These are phyloP conservation scores for Orestias chungarensis DNA, from an alignment of 2,797 vertebrate genomes.

Conservation along the genomic window DNA sequence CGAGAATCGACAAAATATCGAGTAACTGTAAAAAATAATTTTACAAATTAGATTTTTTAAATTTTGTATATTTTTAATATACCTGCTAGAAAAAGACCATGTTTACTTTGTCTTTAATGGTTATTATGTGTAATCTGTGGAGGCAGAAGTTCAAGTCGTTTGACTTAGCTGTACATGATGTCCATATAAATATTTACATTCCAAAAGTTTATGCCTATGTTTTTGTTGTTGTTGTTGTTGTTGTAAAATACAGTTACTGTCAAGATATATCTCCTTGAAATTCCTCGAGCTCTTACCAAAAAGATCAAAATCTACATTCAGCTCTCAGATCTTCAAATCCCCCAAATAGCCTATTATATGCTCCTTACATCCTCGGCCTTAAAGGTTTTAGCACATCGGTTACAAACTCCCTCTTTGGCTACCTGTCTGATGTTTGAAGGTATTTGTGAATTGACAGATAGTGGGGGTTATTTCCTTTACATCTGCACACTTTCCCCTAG, in stretches of 20 bases:
- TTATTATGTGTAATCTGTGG: not conserved
- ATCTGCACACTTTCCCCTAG: slow-evolving; percentile 38
- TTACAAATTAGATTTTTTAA: too few species aligned
- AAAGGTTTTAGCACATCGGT: slow-evolving; percentile 31
- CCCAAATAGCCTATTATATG: slow-evolving; percentile 6
- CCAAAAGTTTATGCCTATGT: too few species aligned
- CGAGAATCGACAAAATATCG: not conserved
- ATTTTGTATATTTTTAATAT: not conserved
- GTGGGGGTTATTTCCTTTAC: slow-evolving; percentile 28
- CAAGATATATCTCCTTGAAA: not conserved
- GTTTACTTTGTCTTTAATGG: not conserved
- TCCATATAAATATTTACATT: not conserved
- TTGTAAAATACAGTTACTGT: not conserved
- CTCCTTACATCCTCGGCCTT: slow-evolving; percentile 13
- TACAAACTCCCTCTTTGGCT: slow-evolving; percentile 42
- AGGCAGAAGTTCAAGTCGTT: not conserved
- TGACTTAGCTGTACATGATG: not conserved
- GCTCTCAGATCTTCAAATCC: slow-evolving; percentile 10
- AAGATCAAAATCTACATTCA: not conserved
- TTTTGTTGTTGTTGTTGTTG: too few species aligned
- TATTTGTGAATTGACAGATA: slow-evolving; percentile 46
- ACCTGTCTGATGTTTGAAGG: slow-evolving; percentile 37
- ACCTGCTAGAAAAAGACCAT: not conserved
- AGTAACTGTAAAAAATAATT: too few species aligned
- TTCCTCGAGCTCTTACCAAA: not conserved